A percentile compares a stretch with the other conserved stretches of the same genome.
Evolutionary conservation across 2,797 vertebrate species (phyloP).

Genomic region (Tinamus major): DNA sequence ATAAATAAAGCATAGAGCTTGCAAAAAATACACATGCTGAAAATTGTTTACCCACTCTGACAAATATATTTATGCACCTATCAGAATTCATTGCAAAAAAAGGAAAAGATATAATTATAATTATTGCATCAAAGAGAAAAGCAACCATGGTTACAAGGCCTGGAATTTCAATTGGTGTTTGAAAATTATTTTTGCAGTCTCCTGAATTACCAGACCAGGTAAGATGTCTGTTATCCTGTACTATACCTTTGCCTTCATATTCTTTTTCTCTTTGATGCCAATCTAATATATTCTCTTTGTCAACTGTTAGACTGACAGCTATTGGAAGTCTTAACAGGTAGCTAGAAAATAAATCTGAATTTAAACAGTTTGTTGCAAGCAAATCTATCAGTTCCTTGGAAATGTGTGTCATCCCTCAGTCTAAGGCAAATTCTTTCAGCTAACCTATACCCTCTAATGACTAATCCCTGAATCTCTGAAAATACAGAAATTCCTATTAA

Average conservation of each 20-base stretch:
- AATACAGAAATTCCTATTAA: background rate
- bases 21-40: background rate
- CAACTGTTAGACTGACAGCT: background rate
- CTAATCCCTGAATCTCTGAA: background rate
- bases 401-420: background rate
- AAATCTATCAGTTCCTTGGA: background rate
- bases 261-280: background rate
- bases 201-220: background rate
- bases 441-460: background rate
- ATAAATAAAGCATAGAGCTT: background rate
- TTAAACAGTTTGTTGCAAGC: background rate
- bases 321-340: background rate
- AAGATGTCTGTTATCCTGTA: background rate
- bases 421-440: background rate
- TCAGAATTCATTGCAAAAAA: background rate
- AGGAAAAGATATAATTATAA: background rate
- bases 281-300: background rate
- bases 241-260: background rate
- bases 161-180: background rate
- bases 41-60: background rate
- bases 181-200: background rate
- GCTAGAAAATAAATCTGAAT: background rate
- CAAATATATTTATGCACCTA: background rate
- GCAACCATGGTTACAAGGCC: background rate
- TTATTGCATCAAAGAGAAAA: background rate